Percentiles rank a stretch among this genome's conserved stretches.
These are phyloP conservation scores for Leptinotarsa juncta DNA, from an alignment of 2,888 invertebrate species.

Conservation along the genomic window DNA sequence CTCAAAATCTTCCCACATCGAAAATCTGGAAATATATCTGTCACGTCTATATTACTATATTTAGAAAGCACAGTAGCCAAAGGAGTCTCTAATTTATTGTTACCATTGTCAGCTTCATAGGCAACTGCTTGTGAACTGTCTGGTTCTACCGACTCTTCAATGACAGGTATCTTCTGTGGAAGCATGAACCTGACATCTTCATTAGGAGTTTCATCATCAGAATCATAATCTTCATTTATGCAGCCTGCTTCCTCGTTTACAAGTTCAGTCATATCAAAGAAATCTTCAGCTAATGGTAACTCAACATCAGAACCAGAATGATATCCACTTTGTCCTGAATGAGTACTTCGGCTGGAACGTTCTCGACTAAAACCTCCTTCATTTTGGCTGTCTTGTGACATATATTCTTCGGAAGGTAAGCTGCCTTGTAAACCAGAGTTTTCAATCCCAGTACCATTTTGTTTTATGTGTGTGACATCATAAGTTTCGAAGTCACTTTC, in stretches of 20 bases:
- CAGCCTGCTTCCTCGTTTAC: slow-evolving; percentile 76
- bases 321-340: slow-evolving; percentile 16
- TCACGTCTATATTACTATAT: slow-evolving; percentile 90
- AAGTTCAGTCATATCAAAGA: slow-evolving; percentile 93
- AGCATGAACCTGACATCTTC: slow-evolving; percentile 85
- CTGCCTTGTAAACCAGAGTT: slow-evolving; percentile 25
- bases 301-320: slow-evolving; percentile 62
- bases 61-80: slow-evolving; percentile 97
- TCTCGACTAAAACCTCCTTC: slow-evolving; percentile 25
- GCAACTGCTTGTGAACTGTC: slow-evolving; percentile 2
- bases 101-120: slow-evolving; percentile 55
- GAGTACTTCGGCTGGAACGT: slow-evolving; percentile 17
- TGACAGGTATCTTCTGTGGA: slow-evolving; percentile 76
- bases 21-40: slow-evolving; percentile 95
- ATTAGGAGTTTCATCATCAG: slow-evolving; percentile 72
- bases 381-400: slow-evolving; percentile 16
- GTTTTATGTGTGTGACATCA: slow-evolving; percentile 21
- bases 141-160: slow-evolving; percentile 22
- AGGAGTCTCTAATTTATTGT: slow-evolving; percentile 84
- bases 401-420: slow-evolving; percentile 18
- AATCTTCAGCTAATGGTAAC: slow-evolving; percentile 85
- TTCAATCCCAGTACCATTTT: slow-evolving; percentile 36
- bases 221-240: slow-evolving; percentile 69
- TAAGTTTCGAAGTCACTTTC: slow-evolving; percentile 39
- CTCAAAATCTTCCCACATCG: slow-evolving; percentile 91